Percentiles rank a stretch among this genome's conserved stretches.
phyloP scores from a whole-genome alignment of 1,140 invertebrate genomes.

The Diabrotica undecimpunctata region DNA sequence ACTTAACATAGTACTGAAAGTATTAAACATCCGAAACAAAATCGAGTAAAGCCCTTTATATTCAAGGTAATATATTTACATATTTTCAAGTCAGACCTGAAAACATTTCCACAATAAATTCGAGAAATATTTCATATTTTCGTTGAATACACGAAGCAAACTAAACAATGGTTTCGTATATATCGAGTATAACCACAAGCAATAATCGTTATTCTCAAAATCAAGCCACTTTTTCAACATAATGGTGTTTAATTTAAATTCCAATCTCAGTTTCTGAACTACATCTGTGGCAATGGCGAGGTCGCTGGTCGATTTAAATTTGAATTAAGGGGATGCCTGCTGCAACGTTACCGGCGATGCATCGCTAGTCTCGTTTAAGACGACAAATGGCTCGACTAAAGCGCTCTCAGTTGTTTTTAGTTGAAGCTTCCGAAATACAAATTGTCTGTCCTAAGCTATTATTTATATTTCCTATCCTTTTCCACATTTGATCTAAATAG shows the following conservation, averaged over 20 bases:
- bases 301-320: conserved; percentile 4
- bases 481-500: too few relatives aligned
- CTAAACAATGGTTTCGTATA: neutral
- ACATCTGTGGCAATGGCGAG: neutral
- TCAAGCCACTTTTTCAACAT: neutral
- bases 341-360: neutral
- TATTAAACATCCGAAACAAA: too few relatives aligned
- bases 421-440: too few relatives aligned
- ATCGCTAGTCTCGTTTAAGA: too few relatives aligned
- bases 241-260: conserved; percentile 7
- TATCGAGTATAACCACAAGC: neutral
- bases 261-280: conserved; percentile 7
- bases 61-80: neutral
- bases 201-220: conserved; percentile 8
- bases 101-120: neutral
- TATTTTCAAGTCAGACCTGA: neutral
- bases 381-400: too few relatives aligned
- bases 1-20: too few relatives aligned
- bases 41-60: neutral
- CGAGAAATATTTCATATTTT: neutral
- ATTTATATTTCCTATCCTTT: too few relatives aligned
- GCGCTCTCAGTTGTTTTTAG: too few relatives aligned
- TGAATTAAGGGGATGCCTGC: neutral
- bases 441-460: too few relatives aligned
- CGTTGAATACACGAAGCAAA: neutral